These are phyloP conservation scores for Tetanocera ferruginea DNA, from an alignment of 2,888 invertebrate genomes.

Conservation along the genomic window DNA sequence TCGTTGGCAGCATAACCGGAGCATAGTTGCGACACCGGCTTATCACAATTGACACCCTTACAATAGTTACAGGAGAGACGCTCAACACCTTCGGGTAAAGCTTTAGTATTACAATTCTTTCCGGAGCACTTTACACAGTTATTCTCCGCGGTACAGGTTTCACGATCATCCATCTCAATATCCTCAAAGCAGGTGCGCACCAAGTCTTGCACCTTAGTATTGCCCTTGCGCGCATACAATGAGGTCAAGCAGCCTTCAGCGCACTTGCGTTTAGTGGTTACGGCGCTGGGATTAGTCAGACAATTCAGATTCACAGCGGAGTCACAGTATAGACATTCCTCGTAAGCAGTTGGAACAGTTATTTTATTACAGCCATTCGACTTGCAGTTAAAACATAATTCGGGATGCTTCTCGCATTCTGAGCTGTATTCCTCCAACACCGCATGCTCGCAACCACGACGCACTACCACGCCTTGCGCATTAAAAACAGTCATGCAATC, in stretches of 20 bases:
- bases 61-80: slow-evolving; percentile 51
- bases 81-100: slow-evolving; percentile 41
- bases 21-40: slow-evolving; percentile 42
- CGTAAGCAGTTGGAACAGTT: slow-evolving; percentile 36
- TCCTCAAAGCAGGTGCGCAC: slow-evolving; percentile 54
- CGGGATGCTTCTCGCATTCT: slow-evolving; percentile 47
- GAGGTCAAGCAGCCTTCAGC: slow-evolving; percentile 51
- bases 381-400: slow-evolving; percentile 53
- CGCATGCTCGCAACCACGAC: slow-evolving; percentile 50
- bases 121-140: slow-evolving; percentile 48
- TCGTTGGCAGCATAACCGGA: slow-evolving; percentile 47
- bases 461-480: slow-evolving; percentile 41
- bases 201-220: slow-evolving; percentile 44
- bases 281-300: slow-evolving; percentile 35
- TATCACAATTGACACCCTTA: slow-evolving; percentile 47
- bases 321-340: slow-evolving; percentile 53
- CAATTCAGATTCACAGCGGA: slow-evolving; percentile 47
- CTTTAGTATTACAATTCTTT: slow-evolving; percentile 45
- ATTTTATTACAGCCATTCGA: slow-evolving; percentile 51
- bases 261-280: slow-evolving; percentile 48
- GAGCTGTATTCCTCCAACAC: slow-evolving; percentile 37
- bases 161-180: slow-evolving; percentile 49
- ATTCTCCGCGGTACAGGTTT: slow-evolving; percentile 42
- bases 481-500: slow-evolving; percentile 54
- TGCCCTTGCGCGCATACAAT: slow-evolving; percentile 47